Evolutionary conservation across 2,113 vertebrate genomes (phyloP).

Genomic region (Colaptes auratus): DNA sequence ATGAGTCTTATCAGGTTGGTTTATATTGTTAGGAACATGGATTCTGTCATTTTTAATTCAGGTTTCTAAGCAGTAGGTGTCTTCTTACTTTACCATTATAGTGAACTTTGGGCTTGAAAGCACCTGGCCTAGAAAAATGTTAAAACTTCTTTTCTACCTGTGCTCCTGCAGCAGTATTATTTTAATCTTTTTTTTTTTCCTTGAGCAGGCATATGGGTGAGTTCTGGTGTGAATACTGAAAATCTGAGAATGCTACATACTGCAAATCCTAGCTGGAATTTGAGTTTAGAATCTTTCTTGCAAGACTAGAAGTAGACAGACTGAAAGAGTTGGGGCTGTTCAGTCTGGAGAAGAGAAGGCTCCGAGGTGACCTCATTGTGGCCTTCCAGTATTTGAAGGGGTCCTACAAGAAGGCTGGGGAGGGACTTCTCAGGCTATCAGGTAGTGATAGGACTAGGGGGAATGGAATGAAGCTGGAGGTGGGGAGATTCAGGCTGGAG

Average conservation of each 20-base stretch:
- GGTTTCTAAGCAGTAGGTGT: conserved; percentile 33
- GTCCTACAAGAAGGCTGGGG: too few relatives aligned
- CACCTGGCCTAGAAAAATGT: not conserved
- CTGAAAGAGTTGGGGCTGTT: too few relatives aligned
- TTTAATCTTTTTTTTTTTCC: too few relatives aligned
- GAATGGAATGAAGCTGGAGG: too few relatives aligned
- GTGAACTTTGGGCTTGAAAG: not conserved
- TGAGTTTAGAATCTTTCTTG: not conserved
- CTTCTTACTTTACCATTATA: not conserved
- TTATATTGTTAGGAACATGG: rapidly evolving
- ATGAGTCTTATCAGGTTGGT: not conserved
- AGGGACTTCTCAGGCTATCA: too few relatives aligned
- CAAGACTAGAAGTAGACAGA: not conserved
- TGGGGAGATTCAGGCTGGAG: too few relatives aligned
- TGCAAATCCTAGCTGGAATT: not conserved
- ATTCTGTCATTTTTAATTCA: not conserved
- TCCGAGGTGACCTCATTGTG: too few relatives aligned
- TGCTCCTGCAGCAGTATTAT: not conserved
- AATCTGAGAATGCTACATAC: not conserved
- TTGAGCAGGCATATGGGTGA: not conserved
- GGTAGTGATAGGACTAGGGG: too few relatives aligned
- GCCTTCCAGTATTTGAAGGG: too few relatives aligned
- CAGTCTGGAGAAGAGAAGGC: too few relatives aligned
- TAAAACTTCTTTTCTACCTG: not conserved
- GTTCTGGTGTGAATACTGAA: not conserved